phyloP scores from a whole-genome alignment of 2,888 invertebrate species.

The Rotaria macrura region DNA sequence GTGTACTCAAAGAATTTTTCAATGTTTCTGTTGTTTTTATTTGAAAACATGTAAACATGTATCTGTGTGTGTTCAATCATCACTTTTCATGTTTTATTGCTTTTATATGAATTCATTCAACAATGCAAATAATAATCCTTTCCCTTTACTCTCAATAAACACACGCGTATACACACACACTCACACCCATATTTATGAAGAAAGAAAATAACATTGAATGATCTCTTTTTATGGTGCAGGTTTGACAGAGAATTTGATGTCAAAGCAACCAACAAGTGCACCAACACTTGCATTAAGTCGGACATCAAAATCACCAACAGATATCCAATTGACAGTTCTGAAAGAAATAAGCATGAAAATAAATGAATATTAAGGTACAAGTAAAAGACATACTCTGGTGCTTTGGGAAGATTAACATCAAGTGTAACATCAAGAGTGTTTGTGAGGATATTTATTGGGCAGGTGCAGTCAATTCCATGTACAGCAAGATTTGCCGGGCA shows the following conservation, averaged over 20 bases:
- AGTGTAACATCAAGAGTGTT: neutral
- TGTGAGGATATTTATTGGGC: constrained; percentile 22
- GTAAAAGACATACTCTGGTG: neutral
- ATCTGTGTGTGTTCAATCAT: neutral
- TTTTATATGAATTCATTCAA: neutral
- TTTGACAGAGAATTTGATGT: neutral
- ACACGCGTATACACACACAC: neutral
- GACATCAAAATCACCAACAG: constrained; percentile 26
- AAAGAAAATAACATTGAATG: no score
- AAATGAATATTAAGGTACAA: neutral
- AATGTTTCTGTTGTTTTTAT: neutral
- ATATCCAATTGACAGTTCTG: neutral
- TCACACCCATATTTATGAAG: no score
- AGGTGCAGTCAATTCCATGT: constrained; percentile 27
- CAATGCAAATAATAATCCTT: neutral
- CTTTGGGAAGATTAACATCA: constrained; percentile 9
- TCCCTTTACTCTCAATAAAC: neutral
- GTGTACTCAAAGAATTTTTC: neutral
- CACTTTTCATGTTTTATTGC: neutral
- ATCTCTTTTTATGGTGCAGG: neutral
- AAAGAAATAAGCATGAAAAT: neutral
- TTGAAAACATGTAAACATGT: neutral
- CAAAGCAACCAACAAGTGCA: neutral
- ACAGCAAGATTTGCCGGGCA: constrained; percentile 24
- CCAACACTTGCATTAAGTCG: constrained; percentile 18